A percentile compares a stretch with the other conserved stretches of the same genome.
phyloP scores from a whole-genome alignment of 2,888 invertebrate species.

The Scaptodrosophila latifasciaeformis region DNA sequence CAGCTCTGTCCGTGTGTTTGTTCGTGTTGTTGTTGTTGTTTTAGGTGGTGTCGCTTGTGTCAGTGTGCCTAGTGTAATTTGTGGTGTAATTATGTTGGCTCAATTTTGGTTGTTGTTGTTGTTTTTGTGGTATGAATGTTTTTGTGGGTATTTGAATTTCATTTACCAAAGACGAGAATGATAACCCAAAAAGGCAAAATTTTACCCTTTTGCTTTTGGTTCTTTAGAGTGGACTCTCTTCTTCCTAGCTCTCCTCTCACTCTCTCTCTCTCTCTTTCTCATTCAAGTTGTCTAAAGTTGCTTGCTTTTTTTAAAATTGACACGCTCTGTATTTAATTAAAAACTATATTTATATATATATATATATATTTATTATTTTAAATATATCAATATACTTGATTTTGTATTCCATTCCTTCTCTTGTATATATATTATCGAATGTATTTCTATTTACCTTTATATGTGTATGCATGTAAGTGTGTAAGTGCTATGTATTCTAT shows the following conservation, averaged over 20 bases:
- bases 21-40: constrained; percentile 15
- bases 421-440: constrained; percentile 46
- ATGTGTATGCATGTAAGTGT: constrained; percentile 18
- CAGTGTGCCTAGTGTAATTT: constrained; percentile 58
- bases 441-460: constrained; percentile 6
- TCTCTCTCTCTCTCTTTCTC: too few relatives aligned
- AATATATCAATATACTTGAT: constrained; percentile 20
- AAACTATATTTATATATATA: constrained; percentile 45
- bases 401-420: constrained; percentile 19
- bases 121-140: constrained; percentile 18
- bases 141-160: constrained; percentile 11
- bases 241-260: too few relatives aligned
- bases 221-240: too few relatives aligned
- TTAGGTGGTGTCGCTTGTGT: constrained; percentile 30
- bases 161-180: too few relatives aligned
- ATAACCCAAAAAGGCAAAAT: too few relatives aligned
- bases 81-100: constrained; percentile 63
- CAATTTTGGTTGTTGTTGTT: constrained; percentile 25
- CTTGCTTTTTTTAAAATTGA: constrained; percentile 58
- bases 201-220: constrained; percentile 15
- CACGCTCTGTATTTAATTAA: constrained; percentile 53
- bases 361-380: constrained; percentile 13
- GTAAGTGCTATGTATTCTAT: constrained; percentile 10
- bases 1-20: constrained; percentile 17
- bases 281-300: constrained; percentile 11